A percentile compares a stretch with the other conserved stretches of the same genome.
Evolutionary conservation across 2,888 invertebrate genomes (phyloP).

Genomic region (Saturnia japonica): DNA sequence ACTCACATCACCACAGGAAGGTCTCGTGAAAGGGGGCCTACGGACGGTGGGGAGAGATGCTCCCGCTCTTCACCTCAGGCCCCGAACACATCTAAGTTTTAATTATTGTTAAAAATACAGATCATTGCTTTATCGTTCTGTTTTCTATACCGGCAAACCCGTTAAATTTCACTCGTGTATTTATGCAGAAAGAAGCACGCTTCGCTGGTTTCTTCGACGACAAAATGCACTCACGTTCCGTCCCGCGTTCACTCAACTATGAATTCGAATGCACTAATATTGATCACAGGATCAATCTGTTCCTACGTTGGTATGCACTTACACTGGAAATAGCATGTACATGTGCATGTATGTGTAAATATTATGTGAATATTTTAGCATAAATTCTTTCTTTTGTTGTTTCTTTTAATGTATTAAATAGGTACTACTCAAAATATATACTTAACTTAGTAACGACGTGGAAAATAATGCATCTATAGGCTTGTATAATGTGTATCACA

Average conservation of each 20-base stretch:
- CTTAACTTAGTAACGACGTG: too few species aligned
- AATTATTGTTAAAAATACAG: background rate
- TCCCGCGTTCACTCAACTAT: constrained; percentile 60
- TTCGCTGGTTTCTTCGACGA: constrained; percentile 70
- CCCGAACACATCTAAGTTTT: too few species aligned
- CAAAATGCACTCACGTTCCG: constrained; percentile 77
- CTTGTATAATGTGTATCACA: too few species aligned
- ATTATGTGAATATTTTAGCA: background rate
- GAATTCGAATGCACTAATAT: constrained; percentile 68
- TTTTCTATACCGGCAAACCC: constrained; percentile 32
- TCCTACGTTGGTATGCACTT: constrained; percentile 6
- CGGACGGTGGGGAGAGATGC: too few species aligned
- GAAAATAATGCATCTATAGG: too few species aligned
- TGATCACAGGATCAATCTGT: constrained; percentile 59
- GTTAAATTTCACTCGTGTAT: constrained; percentile 60
- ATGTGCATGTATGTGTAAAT: background rate
- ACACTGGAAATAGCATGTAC: background rate
- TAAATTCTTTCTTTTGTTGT: background rate
- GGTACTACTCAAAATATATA: background rate
- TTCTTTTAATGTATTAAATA: background rate
- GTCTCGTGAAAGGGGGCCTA: too few species aligned
- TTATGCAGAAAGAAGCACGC: constrained; percentile 63
- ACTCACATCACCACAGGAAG: too few species aligned
- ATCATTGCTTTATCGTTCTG: constrained; percentile 11
- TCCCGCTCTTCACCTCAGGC: too few species aligned